Evolutionary conservation across 2,797 vertebrate species (phyloP).

Genomic region (Tapirus indicus): DNA sequence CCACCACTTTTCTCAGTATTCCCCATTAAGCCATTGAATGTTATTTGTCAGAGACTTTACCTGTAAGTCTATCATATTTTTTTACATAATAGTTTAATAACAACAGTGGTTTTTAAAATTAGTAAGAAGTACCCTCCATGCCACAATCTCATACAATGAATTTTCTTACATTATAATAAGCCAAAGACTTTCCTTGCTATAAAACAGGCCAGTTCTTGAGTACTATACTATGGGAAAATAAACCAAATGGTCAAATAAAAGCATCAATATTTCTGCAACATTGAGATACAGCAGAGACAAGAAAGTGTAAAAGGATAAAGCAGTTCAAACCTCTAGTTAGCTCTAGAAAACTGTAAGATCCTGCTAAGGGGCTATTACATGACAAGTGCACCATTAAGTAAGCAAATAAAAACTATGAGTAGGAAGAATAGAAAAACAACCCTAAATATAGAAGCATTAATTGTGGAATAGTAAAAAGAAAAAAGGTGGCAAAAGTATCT

Average conservation of each 20-base stretch:
- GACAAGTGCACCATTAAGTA: background rate
- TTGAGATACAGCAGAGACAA: background rate
- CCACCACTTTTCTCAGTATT: background rate
- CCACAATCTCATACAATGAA: background rate
- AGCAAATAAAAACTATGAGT: background rate
- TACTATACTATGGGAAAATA: background rate
- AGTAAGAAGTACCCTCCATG: background rate
- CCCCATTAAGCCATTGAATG: background rate
- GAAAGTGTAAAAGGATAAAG: background rate
- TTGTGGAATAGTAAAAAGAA: background rate
- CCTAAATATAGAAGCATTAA: background rate
- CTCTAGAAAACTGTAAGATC: background rate
- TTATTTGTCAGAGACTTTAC: background rate
- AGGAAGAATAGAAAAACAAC: background rate
- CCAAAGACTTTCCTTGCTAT: background rate
- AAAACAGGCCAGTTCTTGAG: background rate
- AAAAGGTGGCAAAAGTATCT: background rate
- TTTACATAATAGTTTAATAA: slow-evolving; percentile 21
- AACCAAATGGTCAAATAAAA: background rate
- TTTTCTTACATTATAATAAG: background rate
- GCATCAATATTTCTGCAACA: background rate
- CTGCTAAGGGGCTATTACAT: background rate
- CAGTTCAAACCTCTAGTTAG: background rate
- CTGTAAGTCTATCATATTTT: background rate
- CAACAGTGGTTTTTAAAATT: background rate